Evolutionary conservation across 1,140 invertebrate species (phyloP).

Genomic region (Conopomorpha cramerella): DNA sequence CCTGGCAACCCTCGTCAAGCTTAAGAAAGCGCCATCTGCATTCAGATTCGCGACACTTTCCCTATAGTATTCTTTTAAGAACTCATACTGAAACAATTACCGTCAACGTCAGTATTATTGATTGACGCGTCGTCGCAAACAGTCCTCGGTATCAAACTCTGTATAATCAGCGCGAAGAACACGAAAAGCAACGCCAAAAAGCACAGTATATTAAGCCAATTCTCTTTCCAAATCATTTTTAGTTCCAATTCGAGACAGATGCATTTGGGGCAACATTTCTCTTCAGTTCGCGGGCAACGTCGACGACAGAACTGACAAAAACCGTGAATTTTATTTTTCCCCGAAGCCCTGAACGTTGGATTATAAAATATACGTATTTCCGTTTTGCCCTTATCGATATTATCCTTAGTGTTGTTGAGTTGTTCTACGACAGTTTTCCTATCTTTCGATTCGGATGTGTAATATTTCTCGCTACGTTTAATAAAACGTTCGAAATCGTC

Average conservation of each 20-base stretch:
- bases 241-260: slow-evolving; percentile 32
- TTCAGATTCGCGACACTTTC: too few species aligned
- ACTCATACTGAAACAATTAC: too few species aligned
- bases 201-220: slow-evolving; percentile 42
- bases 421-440: slow-evolving; percentile 21
- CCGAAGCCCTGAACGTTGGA: slow-evolving; percentile 36
- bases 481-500: slow-evolving; percentile 50
- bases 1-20: too few species aligned
- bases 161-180: slow-evolving; percentile 23
- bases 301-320: slow-evolving; percentile 32
- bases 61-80: too few species aligned
- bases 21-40: too few species aligned
- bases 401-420: slow-evolving; percentile 22
- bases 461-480: slow-evolving; percentile 51
- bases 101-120: too few species aligned
- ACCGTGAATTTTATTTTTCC: slow-evolving; percentile 15
- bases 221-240: slow-evolving; percentile 31
- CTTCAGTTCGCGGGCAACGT: slow-evolving; percentile 23
- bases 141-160: slow-evolving; percentile 24
- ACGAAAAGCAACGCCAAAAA: slow-evolving; percentile 36
- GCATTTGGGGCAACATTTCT: slow-evolving; percentile 36
- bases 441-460: slow-evolving; percentile 31
- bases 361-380: slow-evolving; percentile 56
- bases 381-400: slow-evolving; percentile 28
- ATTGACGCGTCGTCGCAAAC: too few species aligned